Conservation (phyloP, 2,888 invertebrate species). For the Pyrrhosoma nymphula region DNA sequence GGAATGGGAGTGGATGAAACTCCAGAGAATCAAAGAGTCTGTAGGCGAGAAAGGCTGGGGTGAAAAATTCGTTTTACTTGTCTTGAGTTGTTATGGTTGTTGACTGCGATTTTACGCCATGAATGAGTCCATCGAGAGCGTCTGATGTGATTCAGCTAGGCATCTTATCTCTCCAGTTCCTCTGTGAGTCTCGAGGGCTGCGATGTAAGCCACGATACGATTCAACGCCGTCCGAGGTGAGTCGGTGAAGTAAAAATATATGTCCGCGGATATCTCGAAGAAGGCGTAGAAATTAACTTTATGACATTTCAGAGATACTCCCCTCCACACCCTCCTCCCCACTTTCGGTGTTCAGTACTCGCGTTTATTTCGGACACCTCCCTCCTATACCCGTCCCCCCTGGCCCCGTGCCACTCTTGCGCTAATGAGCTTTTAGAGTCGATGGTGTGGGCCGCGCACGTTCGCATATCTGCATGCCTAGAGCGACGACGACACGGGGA, state of each 20-base stretch:
- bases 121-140: no score
- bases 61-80: no score
- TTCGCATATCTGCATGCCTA: neutral
- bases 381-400: neutral
- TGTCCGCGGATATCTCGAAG: neutral
- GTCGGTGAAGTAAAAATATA: neutral
- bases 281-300: neutral
- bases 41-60: no score
- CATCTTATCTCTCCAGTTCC: no score
- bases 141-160: no score
- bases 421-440: slow-evolving; percentile 49
- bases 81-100: no score
- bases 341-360: neutral
- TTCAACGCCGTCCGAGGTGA: no score
- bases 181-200: no score
- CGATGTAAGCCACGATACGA: no score
- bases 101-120: no score
- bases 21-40: no score
- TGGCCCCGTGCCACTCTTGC: slow-evolving; percentile 17
- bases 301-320: neutral
- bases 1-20: no score
- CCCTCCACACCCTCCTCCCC: neutral
- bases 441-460: neutral
- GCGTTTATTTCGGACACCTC: slow-evolving; percentile 2
- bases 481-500: neutral